phyloP scores from a whole-genome alignment of 2,113 vertebrate species.

The Pollachius pollachius region DNA sequence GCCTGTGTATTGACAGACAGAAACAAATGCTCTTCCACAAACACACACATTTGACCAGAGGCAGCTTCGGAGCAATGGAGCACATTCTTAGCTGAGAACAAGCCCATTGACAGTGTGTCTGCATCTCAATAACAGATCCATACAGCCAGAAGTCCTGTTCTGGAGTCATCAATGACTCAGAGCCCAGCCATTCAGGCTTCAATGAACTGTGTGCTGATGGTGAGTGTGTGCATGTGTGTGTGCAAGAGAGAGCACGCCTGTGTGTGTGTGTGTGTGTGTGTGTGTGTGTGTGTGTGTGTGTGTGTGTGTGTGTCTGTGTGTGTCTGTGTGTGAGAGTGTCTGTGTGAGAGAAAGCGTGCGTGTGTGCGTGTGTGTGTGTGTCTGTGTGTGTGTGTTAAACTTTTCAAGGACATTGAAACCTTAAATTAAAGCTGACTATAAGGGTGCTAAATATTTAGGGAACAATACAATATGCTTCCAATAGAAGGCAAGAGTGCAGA shows the following conservation, averaged over 20 bases:
- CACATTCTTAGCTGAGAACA: conserved; percentile 25
- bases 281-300: neutral
- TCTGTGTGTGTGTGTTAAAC: too few relatives aligned
- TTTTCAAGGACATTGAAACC: too few relatives aligned
- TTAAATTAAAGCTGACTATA: too few relatives aligned
- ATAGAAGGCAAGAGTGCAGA: too few relatives aligned
- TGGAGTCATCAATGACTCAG: conserved; percentile 35
- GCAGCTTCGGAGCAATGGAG: conserved; percentile 34
- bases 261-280: neutral
- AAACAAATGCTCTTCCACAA: neutral
- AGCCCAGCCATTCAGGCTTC: conserved; percentile 25
- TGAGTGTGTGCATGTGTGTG: neutral
- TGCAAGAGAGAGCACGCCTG: too few relatives aligned
- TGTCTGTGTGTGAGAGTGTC: too few relatives aligned
- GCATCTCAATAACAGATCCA: conserved; percentile 46
- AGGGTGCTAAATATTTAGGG: too few relatives aligned
- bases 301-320: neutral
- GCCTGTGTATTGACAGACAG: conserved; percentile 24
- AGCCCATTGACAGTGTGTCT: conserved; percentile 31
- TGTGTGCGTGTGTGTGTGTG: too few relatives aligned
- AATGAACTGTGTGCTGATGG: conserved; percentile 26
- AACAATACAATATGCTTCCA: too few relatives aligned
- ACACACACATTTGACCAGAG: conserved; percentile 25
- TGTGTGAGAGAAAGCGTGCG: too few relatives aligned
- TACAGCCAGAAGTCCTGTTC: conserved; percentile 4